Evolutionary conservation across 64 coral and sea anemone genomes (phyloP), one percentile per base, ranked within the genome.

Genomic region (Montipora foliosa): DNA sequence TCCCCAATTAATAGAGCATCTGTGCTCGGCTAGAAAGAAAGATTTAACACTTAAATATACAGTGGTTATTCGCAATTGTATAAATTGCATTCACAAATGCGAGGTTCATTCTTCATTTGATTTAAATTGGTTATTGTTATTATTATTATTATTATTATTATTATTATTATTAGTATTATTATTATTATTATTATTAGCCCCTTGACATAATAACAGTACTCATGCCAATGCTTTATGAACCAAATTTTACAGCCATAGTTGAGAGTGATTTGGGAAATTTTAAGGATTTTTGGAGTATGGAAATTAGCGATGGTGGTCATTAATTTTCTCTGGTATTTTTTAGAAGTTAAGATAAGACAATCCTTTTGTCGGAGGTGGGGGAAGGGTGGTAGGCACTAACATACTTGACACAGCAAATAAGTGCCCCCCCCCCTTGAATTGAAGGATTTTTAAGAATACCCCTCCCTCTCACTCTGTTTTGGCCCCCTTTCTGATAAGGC

Each of bases 251-350:
- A 37, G 29, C 1, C 29, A 37, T 37, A 75, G 29, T 75, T 75
- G 69, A 73, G 69, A 6, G 19, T 73, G 7, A 21, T 73, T 73
- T 73, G 5, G 24, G 17, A 73, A 73, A 20, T 22, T 73, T 73
- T 73, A 73, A 73, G 69, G 17, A 73, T 73, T 73, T 21, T 73
- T 73, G 69, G 24, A 55, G 24, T 37, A 37, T 37, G 29, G 29
- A 37, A 37, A 37, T 37, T 37, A 55, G 24, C 9, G 73, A 75
- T 45, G 45, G 24, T 75, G 22, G 73, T 75, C 73, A 75, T 75
- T 75, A 11, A 75, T 46, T 37, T 75, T 75, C 73, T 75, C 73
- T 75, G 73, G 73, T 75, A 75, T 75, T 12, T 75, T 75, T 37
- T 75, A 5, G 8, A 75, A 75, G 37, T 9, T 29, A 13, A 6